Evolutionary conservation across 1,140 invertebrate species (phyloP), one percentile per base, ranked within the genome.

Genomic region (Lepidurus couesii): DNA sequence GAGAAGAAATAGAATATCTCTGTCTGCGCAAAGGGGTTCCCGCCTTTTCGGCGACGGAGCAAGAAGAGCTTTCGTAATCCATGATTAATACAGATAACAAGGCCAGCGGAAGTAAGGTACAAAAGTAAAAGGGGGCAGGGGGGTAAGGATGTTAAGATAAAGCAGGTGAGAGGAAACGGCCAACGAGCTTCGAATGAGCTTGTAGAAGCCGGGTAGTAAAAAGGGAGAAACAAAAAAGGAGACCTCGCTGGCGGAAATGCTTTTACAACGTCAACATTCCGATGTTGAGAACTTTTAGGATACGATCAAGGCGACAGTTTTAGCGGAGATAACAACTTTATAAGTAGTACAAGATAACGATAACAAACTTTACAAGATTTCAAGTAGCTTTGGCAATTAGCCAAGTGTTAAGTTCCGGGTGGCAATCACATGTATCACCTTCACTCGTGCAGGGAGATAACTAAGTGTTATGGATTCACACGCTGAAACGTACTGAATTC

Each of bases 51-150:
- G 53, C 53, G 21, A 65, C 13, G 53, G 45, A 47, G 16, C 45
- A 16, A 65, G 16, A 16, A 65, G 13, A 65, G 21, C 16, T 65
- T 65, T 65, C 53, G 53, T 65, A 65, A 65, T 65, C 16, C 3
- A 16, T 34, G 34, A 34, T 16, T 65, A 65, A 65, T 65, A 65
- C 53, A 21, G 13, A 65, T 65, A 21, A 16, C 34, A 65, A 65
- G 53, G 13, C 53, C 53, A 65, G n/a, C 53, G 53, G 53, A 65
- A 65, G 53, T 65, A 21, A 65, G 53, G 53, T 65, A 21, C 53
- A 65, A 7, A 65, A 21, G 53, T 65, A 65, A 65, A 65, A 13
- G 53, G 53, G 6, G 53, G 6, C 13, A 7, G 53, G 53, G 53
- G 6, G 53, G 6, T 16, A 7, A 7, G 53, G 53, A n/a, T 65